phyloP scores from a whole-genome alignment of 2,113 vertebrate genomes.

The Leucoraja erinaceus region DNA sequence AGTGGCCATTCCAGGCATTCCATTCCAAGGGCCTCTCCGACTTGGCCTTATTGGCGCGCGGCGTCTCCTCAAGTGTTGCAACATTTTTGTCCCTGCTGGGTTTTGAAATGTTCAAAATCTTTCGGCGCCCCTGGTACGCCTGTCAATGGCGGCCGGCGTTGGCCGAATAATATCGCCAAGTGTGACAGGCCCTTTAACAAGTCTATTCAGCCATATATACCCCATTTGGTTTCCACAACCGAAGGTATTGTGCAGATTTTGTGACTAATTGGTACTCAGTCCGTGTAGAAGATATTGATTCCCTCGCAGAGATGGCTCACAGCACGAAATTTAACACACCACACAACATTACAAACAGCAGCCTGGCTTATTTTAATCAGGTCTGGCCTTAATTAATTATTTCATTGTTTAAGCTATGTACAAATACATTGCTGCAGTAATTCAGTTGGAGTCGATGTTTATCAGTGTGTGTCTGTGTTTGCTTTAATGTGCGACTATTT shows the following conservation, averaged over 20 bases:
- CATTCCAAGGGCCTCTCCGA: too few species aligned
- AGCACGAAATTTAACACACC: neutral
- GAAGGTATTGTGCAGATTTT: neutral
- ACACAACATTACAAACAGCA: neutral
- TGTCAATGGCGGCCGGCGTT: too few species aligned
- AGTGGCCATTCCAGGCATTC: neutral
- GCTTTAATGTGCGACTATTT: neutral
- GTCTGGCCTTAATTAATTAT: neutral
- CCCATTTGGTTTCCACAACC: neutral
- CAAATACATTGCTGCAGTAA: neutral
- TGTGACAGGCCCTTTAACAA: neutral
- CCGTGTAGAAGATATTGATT: neutral
- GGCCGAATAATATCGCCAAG: too few species aligned
- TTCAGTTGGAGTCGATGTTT: neutral
- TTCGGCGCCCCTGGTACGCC: too few species aligned
- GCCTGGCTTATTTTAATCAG: slow-evolving; percentile 6
- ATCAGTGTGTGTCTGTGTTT: neutral
- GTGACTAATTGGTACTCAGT: slow-evolving; percentile 20
- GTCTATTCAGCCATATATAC: neutral
- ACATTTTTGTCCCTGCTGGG: too few species aligned
- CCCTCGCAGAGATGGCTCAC: neutral
- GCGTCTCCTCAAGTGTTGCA: too few species aligned
- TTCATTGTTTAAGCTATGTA: neutral
- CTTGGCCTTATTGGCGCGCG: too few species aligned
- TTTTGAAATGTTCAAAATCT: too few species aligned